Evolutionary conservation across 2,888 invertebrate genomes (phyloP), one percentile per base, ranked within the genome.

Genomic region (Eurois occulta): DNA sequence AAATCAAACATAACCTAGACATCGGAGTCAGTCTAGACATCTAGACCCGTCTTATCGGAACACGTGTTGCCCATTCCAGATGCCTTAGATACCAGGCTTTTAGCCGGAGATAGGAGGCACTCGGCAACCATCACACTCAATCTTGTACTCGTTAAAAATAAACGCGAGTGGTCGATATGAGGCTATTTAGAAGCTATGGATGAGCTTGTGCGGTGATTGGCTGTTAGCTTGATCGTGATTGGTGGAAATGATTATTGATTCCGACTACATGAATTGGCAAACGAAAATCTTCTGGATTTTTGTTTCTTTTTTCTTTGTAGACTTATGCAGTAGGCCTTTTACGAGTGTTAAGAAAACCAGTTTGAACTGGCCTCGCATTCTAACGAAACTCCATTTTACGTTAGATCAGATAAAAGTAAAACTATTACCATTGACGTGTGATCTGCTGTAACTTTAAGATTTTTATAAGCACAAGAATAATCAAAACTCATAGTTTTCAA

Each of bases 31-130:
- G 83, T 88, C 87, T 87, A 87, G 87, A 88, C 65, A 65, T 41
- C 65, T 65, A 65, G 65, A 41, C 65, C 86, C 82, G 70, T 28
- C 77, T 87, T 88, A 90, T 90, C 91, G 58, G 28, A 66, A 90
- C 90, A 91, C 88, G 89, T 91, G 91, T 90, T 81, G 74, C 74
- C 71, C 72, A 65, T 83, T 77, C 79, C 89, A 91, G 91, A 91
- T 91, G 87, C 79, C 81, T 84, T 76, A 90, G 90, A 91, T 91
- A 90, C 70, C 70, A 21, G 46, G 89, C 90, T 90, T 90, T 90
- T 90, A 90, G 87, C 75, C 79, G 4, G 62, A 78, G 88, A 87
- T 86, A 86, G 68, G 48, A 58, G 71, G 80, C 88, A 85, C 89
- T 85, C 84, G 82, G 78, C 79, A 81, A 58, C 83, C 81, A 80